Percentiles rank a stretch among this genome's conserved stretches.
phyloP scores from a whole-genome alignment of 2,797 vertebrate species.

The Semotilus atromaculatus region DNA sequence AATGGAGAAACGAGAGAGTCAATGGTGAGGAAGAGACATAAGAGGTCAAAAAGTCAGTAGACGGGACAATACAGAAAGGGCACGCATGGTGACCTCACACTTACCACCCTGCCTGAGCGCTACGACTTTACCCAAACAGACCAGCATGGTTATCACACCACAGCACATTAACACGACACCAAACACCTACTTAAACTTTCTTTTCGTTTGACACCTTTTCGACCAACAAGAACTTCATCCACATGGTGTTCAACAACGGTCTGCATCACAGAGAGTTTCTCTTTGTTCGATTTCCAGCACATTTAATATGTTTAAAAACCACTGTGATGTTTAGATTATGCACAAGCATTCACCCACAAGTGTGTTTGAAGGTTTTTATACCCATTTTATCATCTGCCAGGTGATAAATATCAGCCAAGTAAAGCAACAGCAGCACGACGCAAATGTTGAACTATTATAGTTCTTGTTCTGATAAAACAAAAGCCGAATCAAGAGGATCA shows the following conservation, averaged over 20 bases:
- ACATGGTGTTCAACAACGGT: no score
- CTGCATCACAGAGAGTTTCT: background rate
- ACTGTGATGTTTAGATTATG: background rate
- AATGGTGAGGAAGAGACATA: constrained; percentile 9
- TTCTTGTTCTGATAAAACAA: constrained; percentile 52
- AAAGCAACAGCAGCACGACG: background rate
- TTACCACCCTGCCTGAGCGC: constrained; percentile 19
- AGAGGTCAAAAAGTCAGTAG: constrained; percentile 36
- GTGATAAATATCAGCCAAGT: background rate
- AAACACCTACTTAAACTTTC: constrained; percentile 14
- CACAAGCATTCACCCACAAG: background rate
- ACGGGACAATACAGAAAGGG: constrained; percentile 21
- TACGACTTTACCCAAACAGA: background rate
- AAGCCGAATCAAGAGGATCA: constrained; percentile 12
- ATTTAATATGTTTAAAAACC: background rate
- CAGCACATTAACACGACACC: constrained; percentile 17
- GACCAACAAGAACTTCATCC: background rate
- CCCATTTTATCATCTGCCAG: background rate
- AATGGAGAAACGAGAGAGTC: constrained; percentile 33
- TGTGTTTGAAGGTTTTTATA: background rate
- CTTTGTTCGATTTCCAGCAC: constrained; percentile 31
- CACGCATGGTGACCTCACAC: background rate
- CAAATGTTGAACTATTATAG: background rate
- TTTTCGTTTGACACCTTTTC: constrained; percentile 28
- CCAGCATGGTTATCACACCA: background rate